These are phyloP conservation scores for Drosophila acutilabella DNA, from an alignment of 2,888 invertebrate genomes.

Conservation along the genomic window DNA sequence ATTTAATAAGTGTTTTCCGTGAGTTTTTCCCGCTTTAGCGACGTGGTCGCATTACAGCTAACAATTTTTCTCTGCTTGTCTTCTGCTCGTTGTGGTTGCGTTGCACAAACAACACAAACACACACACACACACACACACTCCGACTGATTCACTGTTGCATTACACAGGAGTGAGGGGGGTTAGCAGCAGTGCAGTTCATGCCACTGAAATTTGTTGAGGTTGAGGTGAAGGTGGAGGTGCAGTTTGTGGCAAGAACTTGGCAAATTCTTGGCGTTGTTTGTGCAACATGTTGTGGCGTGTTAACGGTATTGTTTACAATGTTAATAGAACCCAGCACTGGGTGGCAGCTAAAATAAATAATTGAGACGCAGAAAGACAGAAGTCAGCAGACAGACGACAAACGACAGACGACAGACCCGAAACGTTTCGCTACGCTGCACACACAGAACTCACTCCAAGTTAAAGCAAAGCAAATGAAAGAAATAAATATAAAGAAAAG, in stretches of 20 bases:
- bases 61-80: conserved; percentile 66
- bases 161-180: conserved; percentile 22
- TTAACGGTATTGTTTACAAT: conserved; percentile 81
- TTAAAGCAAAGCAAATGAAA: conserved; percentile 34
- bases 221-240: conserved; percentile 3
- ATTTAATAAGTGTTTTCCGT: conserved; percentile 75
- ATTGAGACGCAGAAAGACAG: conserved; percentile 63
- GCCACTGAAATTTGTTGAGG: conserved; percentile 32
- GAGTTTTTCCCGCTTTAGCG: conserved; percentile 40
- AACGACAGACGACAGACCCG: conserved; percentile 32
- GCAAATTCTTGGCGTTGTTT: conserved; percentile 45
- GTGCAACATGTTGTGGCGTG: conserved; percentile 65
- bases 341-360: conserved; percentile 77
- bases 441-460: conserved; percentile 22
- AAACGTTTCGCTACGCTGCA: conserved; percentile 65
- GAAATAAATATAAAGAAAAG: conserved; percentile 58
- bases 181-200: neutral
- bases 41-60: conserved; percentile 57
- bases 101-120: conserved; percentile 44
- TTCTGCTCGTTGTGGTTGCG: conserved; percentile 48
- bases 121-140: conserved; percentile 10
- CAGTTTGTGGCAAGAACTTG: conserved; percentile 20
- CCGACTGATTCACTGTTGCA: conserved; percentile 47
- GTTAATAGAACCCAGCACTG: conserved; percentile 68
- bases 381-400: neutral